Conservation (phyloP, 2,113 vertebrate species). For the Brachyistius frenatus region DNA sequence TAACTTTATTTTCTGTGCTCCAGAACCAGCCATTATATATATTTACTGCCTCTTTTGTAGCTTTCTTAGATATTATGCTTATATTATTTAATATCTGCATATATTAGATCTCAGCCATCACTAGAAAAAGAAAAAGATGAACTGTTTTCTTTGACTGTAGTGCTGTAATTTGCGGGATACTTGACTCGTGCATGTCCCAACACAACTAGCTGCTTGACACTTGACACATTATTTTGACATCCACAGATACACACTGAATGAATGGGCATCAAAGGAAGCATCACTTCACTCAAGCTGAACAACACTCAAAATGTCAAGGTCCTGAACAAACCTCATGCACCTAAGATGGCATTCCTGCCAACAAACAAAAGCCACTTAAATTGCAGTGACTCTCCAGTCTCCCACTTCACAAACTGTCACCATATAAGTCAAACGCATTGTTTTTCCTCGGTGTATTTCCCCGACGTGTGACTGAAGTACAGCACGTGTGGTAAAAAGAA, state of each 20-base stretch:
- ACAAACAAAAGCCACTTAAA: slow-evolving; percentile 37
- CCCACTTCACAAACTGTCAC: slow-evolving; percentile 13
- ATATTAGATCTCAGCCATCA: not conserved
- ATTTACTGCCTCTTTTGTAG: not conserved
- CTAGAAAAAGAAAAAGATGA: not conserved
- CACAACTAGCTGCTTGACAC: not conserved
- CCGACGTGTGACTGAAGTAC: not conserved
- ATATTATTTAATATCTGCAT: slow-evolving; percentile 19
- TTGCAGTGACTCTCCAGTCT: not conserved
- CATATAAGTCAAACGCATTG: not conserved
- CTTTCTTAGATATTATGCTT: slow-evolving; percentile 8
- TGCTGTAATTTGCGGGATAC: not conserved
- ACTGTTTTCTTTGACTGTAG: slow-evolving; percentile 1
- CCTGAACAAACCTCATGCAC: not conserved
- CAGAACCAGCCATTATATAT: slow-evolving; percentile 14
- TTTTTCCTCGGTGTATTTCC: slow-evolving; percentile 25
- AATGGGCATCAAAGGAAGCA: slow-evolving; percentile 28
- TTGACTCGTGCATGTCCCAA: not conserved
- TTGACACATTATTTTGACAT: slow-evolving; percentile 49
- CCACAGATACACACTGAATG: slow-evolving; percentile 18
- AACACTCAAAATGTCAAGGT: slow-evolving; percentile 33
- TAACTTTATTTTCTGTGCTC: slow-evolving; percentile 1
- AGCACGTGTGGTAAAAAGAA: not conserved
- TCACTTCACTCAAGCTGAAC: slow-evolving; percentile 35
- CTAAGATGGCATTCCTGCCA: slow-evolving; percentile 15